These are phyloP conservation scores for Xanthorhoe spadicearia DNA, from an alignment of 2,888 invertebrate species.

Conservation along the genomic window DNA sequence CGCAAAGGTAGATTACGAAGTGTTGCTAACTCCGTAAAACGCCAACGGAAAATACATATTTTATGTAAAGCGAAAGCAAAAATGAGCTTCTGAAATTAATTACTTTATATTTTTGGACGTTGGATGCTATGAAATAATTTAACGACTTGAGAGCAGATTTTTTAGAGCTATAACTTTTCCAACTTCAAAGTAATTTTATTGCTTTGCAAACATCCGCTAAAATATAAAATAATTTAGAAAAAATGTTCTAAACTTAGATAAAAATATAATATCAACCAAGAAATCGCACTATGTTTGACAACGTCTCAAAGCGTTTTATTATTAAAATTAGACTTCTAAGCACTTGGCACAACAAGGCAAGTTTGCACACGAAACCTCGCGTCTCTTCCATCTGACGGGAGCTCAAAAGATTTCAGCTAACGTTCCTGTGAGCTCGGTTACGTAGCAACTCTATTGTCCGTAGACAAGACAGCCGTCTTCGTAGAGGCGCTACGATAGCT, in stretches of 20 bases:
- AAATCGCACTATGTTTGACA: slow-evolving; percentile 3
- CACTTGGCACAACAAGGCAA: slow-evolving; percentile 57
- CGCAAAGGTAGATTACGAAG: slow-evolving; percentile 75
- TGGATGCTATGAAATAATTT: slow-evolving; percentile 43
- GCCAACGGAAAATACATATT: slow-evolving; percentile 60
- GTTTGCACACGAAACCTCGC: slow-evolving; percentile 59
- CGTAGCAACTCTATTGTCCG: slow-evolving; percentile 65
- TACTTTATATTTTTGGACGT: slow-evolving; percentile 45
- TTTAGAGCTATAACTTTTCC: slow-evolving; percentile 28
- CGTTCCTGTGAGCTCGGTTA: slow-evolving; percentile 59
- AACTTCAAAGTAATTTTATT: slow-evolving; percentile 1
- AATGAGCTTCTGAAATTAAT: slow-evolving; percentile 51
- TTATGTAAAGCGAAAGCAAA: slow-evolving; percentile 54
- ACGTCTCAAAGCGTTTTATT: slow-evolving; percentile 27
- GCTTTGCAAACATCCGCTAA: slow-evolving; percentile 7
- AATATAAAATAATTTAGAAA: slow-evolving; percentile 3
- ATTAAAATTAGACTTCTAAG: slow-evolving; percentile 56
- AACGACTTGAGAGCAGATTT: slow-evolving; percentile 41
- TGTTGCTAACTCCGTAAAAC: slow-evolving; percentile 67
- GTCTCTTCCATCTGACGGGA: slow-evolving; percentile 62
- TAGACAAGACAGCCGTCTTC: slow-evolving; percentile 62
- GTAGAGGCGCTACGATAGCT: slow-evolving; percentile 54
- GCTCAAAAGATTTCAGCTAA: slow-evolving; percentile 68
- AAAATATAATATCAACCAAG: background rate
- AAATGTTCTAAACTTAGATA: background rate